Evolutionary conservation across 2,888 invertebrate genomes (phyloP).

Genomic region (Microplitis manilae): DNA sequence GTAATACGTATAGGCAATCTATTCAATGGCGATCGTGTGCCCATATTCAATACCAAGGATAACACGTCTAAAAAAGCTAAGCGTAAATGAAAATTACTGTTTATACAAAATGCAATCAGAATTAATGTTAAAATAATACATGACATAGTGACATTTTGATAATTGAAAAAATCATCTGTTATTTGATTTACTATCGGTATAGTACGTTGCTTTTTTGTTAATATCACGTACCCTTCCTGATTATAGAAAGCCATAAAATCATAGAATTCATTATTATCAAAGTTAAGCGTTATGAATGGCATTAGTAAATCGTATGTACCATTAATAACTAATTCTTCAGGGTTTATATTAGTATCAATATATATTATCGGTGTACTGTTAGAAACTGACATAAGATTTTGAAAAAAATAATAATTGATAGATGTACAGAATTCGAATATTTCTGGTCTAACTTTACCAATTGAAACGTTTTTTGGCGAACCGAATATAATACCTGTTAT

Average conservation of each 20-base stretch:
- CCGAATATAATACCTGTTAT: neutral
- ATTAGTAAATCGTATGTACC: neutral
- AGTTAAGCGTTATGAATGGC: neutral
- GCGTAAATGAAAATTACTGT: neutral
- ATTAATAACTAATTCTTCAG: neutral
- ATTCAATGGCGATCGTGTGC: neutral
- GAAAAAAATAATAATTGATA: neutral
- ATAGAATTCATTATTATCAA: neutral
- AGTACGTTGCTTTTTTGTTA: neutral
- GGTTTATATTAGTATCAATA: neutral
- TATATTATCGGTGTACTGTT: neutral
- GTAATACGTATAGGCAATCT: neutral
- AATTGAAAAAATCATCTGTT: neutral
- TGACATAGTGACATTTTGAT: neutral
- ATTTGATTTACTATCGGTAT: neutral
- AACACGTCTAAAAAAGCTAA: neutral
- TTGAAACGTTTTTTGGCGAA: neutral
- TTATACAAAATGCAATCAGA: neutral
- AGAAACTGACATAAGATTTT: neutral
- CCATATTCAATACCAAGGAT: neutral
- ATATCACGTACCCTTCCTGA: neutral
- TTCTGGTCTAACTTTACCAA: neutral
- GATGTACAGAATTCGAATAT: neutral
- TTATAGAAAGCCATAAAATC: neutral
- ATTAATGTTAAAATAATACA: neutral